These are phyloP conservation scores for Drosophila bifasciata DNA, from an alignment of 1,140 invertebrate genomes.

Conservation along the genomic window DNA sequence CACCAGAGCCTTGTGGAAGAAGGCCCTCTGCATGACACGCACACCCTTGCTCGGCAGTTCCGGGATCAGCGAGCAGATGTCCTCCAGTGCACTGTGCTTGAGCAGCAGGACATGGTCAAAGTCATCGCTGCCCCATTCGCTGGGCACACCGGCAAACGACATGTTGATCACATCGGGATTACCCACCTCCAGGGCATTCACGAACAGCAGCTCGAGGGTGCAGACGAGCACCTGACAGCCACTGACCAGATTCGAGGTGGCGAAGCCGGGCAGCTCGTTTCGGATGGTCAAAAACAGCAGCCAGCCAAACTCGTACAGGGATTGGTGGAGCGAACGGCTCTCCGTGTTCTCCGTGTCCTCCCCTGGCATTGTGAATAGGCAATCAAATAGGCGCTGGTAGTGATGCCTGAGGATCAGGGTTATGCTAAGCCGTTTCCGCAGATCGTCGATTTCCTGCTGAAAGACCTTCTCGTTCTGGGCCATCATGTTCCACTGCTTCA, in stretches of 20 bases:
- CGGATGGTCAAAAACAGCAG: constrained; percentile 96
- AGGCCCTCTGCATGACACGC: constrained; percentile 95
- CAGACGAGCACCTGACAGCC: constrained; percentile 96
- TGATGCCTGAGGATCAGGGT: constrained; percentile 97
- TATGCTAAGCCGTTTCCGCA: constrained; percentile 96
- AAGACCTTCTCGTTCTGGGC: constrained; percentile 93
- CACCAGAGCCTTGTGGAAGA: constrained; percentile 92
- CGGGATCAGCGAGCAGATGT: constrained; percentile 91
- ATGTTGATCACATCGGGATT: constrained; percentile 93
- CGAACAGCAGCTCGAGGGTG: constrained; percentile 95
- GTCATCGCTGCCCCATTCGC: constrained; percentile 88
- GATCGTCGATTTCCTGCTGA: constrained; percentile 91
- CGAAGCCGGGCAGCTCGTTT: constrained; percentile 90
- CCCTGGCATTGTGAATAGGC: constrained; percentile 89
- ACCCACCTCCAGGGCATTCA: constrained; percentile 90
- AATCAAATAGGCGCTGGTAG: constrained; percentile 94
- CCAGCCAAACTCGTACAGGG: constrained; percentile 96
- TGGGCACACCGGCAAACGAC: constrained; percentile 90
- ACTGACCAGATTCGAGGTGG: constrained; percentile 94
- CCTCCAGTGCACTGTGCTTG: constrained; percentile 92
- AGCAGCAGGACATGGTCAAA: constrained; percentile 87
- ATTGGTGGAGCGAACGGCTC: constrained; percentile 26
- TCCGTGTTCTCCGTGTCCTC: constrained; percentile 13
- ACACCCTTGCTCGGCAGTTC: constrained; percentile 92
- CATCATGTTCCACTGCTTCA: constrained; percentile 98